Evolutionary conservation across 2,797 vertebrate species (phyloP).

Genomic region (Myotis pilosus): DNA sequence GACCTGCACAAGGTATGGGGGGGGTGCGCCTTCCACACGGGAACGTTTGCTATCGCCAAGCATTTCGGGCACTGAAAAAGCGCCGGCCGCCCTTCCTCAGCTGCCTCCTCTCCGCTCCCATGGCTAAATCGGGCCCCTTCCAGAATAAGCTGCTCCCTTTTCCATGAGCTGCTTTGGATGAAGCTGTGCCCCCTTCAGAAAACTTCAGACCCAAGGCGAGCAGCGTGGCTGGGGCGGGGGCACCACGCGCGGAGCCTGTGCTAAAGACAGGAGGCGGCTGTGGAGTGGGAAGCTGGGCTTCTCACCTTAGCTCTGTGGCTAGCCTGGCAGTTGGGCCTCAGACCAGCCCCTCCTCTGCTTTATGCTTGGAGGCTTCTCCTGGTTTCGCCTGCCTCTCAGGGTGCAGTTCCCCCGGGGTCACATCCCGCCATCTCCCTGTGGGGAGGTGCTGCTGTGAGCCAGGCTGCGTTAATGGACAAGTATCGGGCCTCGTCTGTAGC

Average conservation of each 20-base stretch:
- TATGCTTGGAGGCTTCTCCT: not conserved
- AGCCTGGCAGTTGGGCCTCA: not conserved
- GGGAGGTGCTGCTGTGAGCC: not conserved
- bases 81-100: not conserved
- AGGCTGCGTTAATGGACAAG: not conserved
- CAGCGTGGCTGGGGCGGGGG: not conserved
- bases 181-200: not conserved
- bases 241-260: not conserved
- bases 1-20: conserved; percentile 94
- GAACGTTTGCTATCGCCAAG: not conserved
- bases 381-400: not conserved
- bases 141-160: not conserved
- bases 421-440: not conserved
- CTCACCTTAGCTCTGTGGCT: not conserved
- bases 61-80: not conserved
- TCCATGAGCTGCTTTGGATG: not conserved
- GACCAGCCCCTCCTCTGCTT: not conserved
- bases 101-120: not conserved
- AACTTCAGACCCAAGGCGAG: not conserved
- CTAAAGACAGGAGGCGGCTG: not conserved
- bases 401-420: not conserved
- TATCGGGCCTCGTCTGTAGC: not conserved
- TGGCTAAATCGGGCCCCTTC: not conserved
- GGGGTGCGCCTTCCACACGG: not conserved
- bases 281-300: not conserved